These are phyloP conservation scores for Hyperoodon ampullatus DNA, from an alignment of 2,113 vertebrate genomes.

Conservation along the genomic window DNA sequence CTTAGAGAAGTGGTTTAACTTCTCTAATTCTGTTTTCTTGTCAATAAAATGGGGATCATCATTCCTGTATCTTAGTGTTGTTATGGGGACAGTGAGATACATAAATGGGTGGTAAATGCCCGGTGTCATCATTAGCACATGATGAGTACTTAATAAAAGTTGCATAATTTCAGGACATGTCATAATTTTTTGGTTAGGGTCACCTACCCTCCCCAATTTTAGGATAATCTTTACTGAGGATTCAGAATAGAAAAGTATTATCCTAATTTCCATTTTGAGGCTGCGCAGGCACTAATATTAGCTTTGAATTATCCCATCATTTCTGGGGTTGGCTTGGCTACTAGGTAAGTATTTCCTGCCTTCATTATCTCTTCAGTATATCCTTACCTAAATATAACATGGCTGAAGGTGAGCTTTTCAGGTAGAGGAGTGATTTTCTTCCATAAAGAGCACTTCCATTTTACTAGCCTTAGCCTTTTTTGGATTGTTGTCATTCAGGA, in stretches of 20 bases:
- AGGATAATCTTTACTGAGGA: background rate
- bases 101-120: background rate
- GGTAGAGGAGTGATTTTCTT: background rate
- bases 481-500: background rate
- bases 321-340: background rate
- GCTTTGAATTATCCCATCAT: background rate
- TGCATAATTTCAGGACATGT: background rate
- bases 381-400: background rate
- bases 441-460: background rate
- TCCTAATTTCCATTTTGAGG: background rate
- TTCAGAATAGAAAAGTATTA: background rate
- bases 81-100: background rate
- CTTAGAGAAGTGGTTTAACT: background rate
- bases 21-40: constrained; percentile 30
- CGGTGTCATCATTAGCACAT: background rate
- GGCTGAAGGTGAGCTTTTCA: background rate
- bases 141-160: background rate
- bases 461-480: constrained; percentile 21
- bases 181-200: background rate
- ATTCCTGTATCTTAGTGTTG: background rate
- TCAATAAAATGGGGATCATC: background rate
- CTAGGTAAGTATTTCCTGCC: background rate
- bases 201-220: background rate
- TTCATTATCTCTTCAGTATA: background rate
- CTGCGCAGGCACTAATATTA: background rate